Conservation (phyloP, 2,888 invertebrate species). For the Aricia artaxerxes region DNA sequence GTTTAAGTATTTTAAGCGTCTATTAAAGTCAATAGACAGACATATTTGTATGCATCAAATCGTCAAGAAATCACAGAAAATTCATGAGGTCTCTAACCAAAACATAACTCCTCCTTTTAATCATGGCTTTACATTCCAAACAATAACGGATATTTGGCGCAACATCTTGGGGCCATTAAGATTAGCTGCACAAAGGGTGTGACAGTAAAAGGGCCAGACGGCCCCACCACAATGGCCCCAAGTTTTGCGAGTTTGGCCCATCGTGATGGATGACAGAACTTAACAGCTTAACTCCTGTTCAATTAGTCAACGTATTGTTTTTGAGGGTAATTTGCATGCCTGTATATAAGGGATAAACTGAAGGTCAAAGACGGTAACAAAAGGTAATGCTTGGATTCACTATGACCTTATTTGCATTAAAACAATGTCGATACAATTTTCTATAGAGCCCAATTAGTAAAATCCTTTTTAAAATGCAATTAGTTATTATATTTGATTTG, state of each 20-base stretch:
- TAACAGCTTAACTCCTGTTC: conserved; percentile 33
- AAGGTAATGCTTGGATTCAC: too few species aligned
- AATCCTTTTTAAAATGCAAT: too few species aligned
- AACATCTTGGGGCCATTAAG: conserved; percentile 31
- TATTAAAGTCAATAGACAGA: too few species aligned
- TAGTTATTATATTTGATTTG: too few species aligned
- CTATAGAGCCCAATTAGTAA: too few species aligned
- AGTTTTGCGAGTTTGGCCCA: conserved; percentile 24
- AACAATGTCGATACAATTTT: too few species aligned
- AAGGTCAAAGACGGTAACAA: neutral
- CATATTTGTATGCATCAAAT: too few species aligned
- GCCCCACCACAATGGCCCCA: conserved; percentile 26
- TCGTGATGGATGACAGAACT: conserved; percentile 37
- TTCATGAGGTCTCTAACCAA: neutral
- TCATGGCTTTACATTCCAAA: conserved; percentile 21
- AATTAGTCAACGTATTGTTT: conserved; percentile 30
- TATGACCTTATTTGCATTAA: too few species aligned
- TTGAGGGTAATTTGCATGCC: neutral
- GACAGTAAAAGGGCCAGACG: conserved; percentile 29
- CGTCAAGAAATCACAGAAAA: neutral
- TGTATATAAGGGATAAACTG: neutral
- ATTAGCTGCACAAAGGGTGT: conserved; percentile 31
- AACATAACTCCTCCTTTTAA: neutral
- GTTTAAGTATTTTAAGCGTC: too few species aligned
- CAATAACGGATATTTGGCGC: conserved; percentile 20